Evolutionary conservation across 2,113 vertebrate genomes (phyloP).

Genomic region (Vireo altiloquus): DNA sequence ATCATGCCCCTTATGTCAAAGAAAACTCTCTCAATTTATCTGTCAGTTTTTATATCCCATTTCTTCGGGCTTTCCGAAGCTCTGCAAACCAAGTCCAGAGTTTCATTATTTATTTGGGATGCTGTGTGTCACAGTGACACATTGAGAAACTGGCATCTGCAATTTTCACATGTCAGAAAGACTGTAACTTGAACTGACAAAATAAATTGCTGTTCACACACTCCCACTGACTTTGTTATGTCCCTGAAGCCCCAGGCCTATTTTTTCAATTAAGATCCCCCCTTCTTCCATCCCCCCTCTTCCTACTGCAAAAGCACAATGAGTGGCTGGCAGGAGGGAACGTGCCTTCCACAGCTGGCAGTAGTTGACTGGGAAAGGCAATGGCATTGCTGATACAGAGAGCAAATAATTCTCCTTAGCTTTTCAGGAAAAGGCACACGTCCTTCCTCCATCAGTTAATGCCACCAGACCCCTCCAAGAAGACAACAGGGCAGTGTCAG

Average conservation of each 20-base stretch:
- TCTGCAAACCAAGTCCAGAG: background rate
- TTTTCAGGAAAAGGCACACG: background rate
- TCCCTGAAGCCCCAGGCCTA: constrained; percentile 47
- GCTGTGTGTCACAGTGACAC: constrained; percentile 31
- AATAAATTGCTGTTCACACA: constrained; percentile 50
- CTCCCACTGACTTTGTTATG: constrained; percentile 56
- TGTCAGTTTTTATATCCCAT: background rate
- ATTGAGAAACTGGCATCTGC: constrained; percentile 43
- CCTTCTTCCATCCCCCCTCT: constrained; percentile 5
- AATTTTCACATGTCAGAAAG: constrained; percentile 56
- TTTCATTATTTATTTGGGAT: constrained; percentile 45
- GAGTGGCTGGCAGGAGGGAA: constrained; percentile 21
- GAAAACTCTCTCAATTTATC: background rate
- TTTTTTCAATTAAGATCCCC: constrained; percentile 64
- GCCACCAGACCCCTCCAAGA: background rate
- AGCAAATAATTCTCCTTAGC: background rate
- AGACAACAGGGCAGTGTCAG: background rate
- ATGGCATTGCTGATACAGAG: background rate
- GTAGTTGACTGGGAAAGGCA: background rate
- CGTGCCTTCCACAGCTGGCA: constrained; percentile 57
- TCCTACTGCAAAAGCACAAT: constrained; percentile 11
- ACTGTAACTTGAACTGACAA: constrained; percentile 56
- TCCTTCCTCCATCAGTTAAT: background rate
- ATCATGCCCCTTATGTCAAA: background rate
- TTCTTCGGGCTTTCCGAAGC: background rate